A percentile compares a stretch with the other conserved stretches of the same genome.
Conservation (phyloP, 2,888 invertebrate genomes). For the Caenorhabditis zanzibari region DNA sequence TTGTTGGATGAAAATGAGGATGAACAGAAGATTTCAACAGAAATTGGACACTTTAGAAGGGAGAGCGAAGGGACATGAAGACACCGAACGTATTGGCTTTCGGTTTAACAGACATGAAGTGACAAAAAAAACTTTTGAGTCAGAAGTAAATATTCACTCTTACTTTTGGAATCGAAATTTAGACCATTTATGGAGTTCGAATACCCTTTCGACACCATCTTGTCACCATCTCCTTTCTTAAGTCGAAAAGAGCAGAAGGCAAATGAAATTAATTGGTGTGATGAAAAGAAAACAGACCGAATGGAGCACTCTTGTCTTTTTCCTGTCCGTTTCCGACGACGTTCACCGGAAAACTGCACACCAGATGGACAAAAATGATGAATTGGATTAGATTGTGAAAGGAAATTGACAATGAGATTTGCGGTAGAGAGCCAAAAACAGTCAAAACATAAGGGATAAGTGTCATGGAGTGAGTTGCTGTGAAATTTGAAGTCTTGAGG, state of each 20-base stretch:
- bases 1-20: neutral
- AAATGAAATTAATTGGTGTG: constrained; percentile 18
- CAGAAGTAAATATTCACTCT: neutral
- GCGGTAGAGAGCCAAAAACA: constrained; percentile 29
- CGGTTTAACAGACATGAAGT: neutral
- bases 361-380: constrained; percentile 59
- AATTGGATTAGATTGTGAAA: constrained; percentile 31
- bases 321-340: constrained; percentile 24
- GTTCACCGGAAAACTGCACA: constrained; percentile 42
- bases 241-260: constrained; percentile 24
- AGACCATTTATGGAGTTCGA: constrained; percentile 3
- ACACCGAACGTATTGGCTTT: constrained; percentile 27
- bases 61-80: neutral
- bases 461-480: neutral
- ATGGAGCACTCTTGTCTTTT: constrained; percentile 42
- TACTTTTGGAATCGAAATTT: no score
- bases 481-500: no score
- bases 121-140: constrained; percentile 1
- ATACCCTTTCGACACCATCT: constrained; percentile 1
- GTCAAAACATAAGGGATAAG: neutral
- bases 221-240: constrained; percentile 2
- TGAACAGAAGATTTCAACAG: constrained; percentile 22
- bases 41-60: constrained; percentile 33
- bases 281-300: constrained; percentile 27
- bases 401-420: constrained; percentile 43